Evolutionary conservation across 2,888 invertebrate species (phyloP).

Genomic region (Entomobrya multifasciata): DNA sequence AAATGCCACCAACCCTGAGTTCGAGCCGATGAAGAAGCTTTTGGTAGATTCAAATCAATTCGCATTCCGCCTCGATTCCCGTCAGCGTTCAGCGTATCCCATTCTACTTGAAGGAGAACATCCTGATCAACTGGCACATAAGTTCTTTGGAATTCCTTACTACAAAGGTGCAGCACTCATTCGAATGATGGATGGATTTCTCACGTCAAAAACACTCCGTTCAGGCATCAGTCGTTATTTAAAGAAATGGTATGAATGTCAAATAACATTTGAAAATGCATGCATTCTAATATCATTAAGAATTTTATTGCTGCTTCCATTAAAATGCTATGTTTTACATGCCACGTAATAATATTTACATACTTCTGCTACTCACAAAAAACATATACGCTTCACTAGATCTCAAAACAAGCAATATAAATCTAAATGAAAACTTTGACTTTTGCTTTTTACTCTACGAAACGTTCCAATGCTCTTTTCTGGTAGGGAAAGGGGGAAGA

Average conservation of each 20-base stretch:
- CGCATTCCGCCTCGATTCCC: constrained; percentile 80
- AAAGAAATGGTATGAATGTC: constrained; percentile 63
- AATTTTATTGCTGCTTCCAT: background rate
- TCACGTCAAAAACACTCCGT: constrained; percentile 82
- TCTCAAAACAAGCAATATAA: background rate
- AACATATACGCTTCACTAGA: background rate
- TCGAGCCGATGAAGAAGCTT: constrained; percentile 73
- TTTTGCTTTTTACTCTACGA: no score
- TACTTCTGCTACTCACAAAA: background rate
- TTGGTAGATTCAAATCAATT: constrained; percentile 73
- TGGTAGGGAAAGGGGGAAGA: constrained; percentile 1
- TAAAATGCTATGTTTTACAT: background rate
- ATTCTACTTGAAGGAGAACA: constrained; percentile 78
- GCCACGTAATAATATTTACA: constrained; percentile 18
- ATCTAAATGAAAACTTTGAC: background rate
- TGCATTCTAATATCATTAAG: background rate
- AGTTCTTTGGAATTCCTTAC: constrained; percentile 70
- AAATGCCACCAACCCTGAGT: constrained; percentile 74
- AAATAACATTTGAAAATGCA: background rate
- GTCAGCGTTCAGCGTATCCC: constrained; percentile 81
- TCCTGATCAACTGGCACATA: constrained; percentile 63
- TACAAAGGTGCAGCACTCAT: constrained; percentile 82
- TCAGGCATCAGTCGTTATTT: constrained; percentile 80
- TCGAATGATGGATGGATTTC: constrained; percentile 83
- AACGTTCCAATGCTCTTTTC: no score